These are phyloP conservation scores for Rambutsinella grinnellia DNA, from an alignment of 2,888 invertebrate species.

Conservation along the genomic window DNA sequence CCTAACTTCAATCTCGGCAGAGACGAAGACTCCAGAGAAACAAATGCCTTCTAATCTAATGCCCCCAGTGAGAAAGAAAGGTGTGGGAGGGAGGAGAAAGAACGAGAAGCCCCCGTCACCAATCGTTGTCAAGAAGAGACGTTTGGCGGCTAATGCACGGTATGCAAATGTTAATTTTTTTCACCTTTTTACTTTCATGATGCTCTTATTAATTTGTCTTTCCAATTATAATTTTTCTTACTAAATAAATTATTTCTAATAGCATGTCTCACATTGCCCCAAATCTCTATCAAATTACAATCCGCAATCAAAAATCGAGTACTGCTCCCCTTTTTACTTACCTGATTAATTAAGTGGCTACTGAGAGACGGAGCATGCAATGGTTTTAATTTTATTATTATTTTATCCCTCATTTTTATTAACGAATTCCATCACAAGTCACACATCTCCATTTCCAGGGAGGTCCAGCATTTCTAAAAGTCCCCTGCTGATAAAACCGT, in stretches of 20 bases:
- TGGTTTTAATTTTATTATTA: too few species aligned
- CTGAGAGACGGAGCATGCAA: too few species aligned
- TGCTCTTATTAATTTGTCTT: background rate
- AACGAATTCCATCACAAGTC: too few species aligned
- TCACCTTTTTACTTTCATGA: background rate
- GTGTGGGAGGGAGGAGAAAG: constrained; percentile 64
- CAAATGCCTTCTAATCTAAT: background rate
- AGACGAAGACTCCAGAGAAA: background rate
- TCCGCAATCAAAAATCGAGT: background rate
- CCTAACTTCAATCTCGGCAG: background rate
- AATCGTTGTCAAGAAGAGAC: constrained; percentile 59
- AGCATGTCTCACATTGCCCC: constrained; percentile 17
- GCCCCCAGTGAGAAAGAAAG: constrained; percentile 54
- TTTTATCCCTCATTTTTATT: too few species aligned
- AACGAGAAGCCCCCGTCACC: constrained; percentile 64
- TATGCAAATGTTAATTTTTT: constrained; percentile 22
- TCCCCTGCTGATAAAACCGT: constrained; percentile 37
- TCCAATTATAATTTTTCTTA: constrained; percentile 6
- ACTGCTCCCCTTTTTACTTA: background rate
- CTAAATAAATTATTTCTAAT: background rate
- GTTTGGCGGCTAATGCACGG: constrained; percentile 65
- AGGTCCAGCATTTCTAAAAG: constrained; percentile 28
- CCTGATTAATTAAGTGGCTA: too few species aligned
- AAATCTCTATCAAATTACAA: background rate
- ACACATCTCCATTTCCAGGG: too few species aligned